Base-by-base conservation (phyloP, 2,888 invertebrate species). In the Lathronympha strigana region DNA sequence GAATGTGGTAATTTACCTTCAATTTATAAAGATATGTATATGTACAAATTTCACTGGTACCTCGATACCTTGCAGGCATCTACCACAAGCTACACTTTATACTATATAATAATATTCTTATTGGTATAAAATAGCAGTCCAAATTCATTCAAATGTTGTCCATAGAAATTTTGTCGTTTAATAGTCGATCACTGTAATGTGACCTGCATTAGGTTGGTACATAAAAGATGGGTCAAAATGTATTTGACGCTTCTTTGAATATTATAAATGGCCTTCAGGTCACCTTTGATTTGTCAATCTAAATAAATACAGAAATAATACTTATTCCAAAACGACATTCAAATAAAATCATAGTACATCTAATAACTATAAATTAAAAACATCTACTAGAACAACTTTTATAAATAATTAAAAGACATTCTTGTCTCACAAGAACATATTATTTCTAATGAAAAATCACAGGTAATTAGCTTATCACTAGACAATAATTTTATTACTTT, bases 391-490 rank as follows among this genome's bases (percentile, higher is more conserved):
- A n/a, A n/a, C n/a, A n/a, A n/a, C n/a, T n/a, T n/a, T n/a, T n/a
- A n/a, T n/a, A n/a, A n/a, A n/a, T n/a, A 72, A 78, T 69, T 74
- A 71, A 75, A 73, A 78, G 71, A 73, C 54, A 68, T 69, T 85
- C 90, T 90, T 91, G 90, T 91, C 80, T 86, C 78, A 91, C 90
- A 91, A 91, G 90, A 88, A 76, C 76, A 73, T 80, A 77, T 43
- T n/a, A 57, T 23, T 78, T 80, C 81, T 81, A 80, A 86, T 77
- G 80, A 81, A 43, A 85, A 90, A 91, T 90, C 90, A 90, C 90
- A 90, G 88, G 86, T 89, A 87, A 84, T 78, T 85, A 84, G 62
- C 76, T 84, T 87, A 89, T 81, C 77, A 83, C 87, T 89, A 89
- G 79, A 82, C 78, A 82, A 53, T 36, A 36, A 36, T 36, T 73